A percentile compares a stretch with the other conserved stretches of the same genome.
These are phyloP conservation scores for Siphamia tubifer DNA, from an alignment of 2,113 vertebrate genomes.

Conservation along the genomic window DNA sequence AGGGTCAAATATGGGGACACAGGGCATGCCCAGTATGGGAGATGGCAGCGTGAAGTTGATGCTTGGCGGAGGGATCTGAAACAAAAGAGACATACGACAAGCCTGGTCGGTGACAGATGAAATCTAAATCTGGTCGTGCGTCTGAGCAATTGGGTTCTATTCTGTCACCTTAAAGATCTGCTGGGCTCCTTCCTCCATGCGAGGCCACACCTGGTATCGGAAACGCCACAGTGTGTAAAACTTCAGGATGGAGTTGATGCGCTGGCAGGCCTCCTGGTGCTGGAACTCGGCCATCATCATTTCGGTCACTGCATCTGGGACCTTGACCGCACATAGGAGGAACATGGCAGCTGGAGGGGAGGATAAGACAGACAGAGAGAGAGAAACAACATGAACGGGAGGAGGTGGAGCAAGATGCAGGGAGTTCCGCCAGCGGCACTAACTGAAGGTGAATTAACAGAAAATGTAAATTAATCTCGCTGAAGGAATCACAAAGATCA, in stretches of 20 bases:
- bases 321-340: slow-evolving; percentile 96
- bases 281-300: slow-evolving; percentile 99
- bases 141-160: too few relatives aligned
- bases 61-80: slow-evolving; percentile 95
- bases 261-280: slow-evolving; percentile 93
- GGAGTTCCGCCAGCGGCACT: too few relatives aligned
- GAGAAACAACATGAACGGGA: neutral
- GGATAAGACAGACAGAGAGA: neutral
- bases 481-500: too few relatives aligned
- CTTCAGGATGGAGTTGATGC: slow-evolving; percentile 94
- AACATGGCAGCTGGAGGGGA: slow-evolving; percentile 92
- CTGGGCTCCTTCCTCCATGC: slow-evolving; percentile 98
- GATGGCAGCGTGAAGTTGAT: slow-evolving; percentile 99
- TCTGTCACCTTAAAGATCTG: slow-evolving; percentile 96
- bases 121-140: too few relatives aligned
- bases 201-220: slow-evolving; percentile 98
- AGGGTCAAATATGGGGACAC: slow-evolving; percentile 97
- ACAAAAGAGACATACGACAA: neutral
- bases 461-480: too few relatives aligned
- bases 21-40: slow-evolving; percentile 97
- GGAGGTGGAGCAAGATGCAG: neutral
- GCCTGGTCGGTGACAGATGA: too few relatives aligned
- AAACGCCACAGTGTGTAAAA: slow-evolving; percentile 98
- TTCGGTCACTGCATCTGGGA: slow-evolving; percentile 93
- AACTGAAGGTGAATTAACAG: neutral